A percentile compares a stretch with the other conserved stretches of the same genome.
phyloP scores from a whole-genome alignment of 1,140 invertebrate genomes.

The Ericerus pela region DNA sequence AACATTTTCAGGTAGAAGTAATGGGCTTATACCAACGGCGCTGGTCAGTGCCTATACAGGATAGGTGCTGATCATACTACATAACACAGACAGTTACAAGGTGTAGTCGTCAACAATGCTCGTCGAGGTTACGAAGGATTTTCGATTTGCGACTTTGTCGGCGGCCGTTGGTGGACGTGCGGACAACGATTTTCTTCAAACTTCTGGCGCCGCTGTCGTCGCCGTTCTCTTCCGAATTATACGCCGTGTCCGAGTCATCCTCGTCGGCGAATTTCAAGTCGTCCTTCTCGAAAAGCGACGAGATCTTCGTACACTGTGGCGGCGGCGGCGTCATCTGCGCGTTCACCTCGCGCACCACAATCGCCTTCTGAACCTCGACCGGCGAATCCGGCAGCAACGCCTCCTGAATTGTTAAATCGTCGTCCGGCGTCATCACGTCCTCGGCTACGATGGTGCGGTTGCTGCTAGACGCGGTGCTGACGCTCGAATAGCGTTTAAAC shows the following conservation, averaged over 20 bases:
- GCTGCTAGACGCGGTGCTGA: neutral
- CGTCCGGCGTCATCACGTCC: neutral
- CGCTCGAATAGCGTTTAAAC: neutral
- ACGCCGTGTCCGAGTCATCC: neutral
- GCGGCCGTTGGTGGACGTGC: too few relatives aligned
- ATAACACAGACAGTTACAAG: too few relatives aligned
- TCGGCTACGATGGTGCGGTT: neutral
- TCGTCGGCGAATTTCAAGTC: neutral
- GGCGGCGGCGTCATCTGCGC: neutral
- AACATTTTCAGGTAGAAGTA: too few relatives aligned
- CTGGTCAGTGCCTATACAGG: too few relatives aligned
- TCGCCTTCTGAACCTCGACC: neutral
- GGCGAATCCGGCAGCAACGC: neutral
- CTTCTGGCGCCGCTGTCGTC: too few relatives aligned
- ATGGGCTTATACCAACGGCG: too few relatives aligned
- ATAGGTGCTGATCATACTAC: too few relatives aligned
- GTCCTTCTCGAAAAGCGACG: neutral
- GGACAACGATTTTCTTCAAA: too few relatives aligned
- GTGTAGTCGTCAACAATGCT: too few relatives aligned
- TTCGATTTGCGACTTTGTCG: too few relatives aligned
- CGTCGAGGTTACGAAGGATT: too few relatives aligned
- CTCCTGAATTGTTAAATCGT: neutral
- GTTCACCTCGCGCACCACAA: neutral
- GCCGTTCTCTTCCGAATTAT: conserved; percentile 8
- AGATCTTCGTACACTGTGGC: too few relatives aligned